Percentiles rank a stretch among this genome's conserved stretches.
Conservation (phyloP, 1,140 invertebrate species). For the Drosophila nigrodunni region DNA sequence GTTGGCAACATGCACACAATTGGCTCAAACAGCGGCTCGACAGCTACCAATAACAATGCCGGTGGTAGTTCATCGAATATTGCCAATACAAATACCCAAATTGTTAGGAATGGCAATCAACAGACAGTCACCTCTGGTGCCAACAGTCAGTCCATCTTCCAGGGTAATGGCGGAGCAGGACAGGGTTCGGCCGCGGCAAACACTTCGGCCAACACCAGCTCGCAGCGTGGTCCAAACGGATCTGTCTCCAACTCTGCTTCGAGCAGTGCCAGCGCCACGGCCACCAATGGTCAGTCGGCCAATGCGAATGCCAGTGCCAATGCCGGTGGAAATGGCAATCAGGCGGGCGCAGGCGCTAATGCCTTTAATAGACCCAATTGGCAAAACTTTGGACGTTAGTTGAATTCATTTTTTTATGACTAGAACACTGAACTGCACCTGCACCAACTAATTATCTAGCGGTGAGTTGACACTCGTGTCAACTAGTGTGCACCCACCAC, state of each 20-base stretch:
- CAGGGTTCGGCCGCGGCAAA: constrained; percentile 63
- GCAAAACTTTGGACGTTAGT: constrained; percentile 57
- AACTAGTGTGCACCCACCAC: no score
- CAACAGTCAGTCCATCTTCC: constrained; percentile 78
- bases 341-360: constrained; percentile 1
- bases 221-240: constrained; percentile 61
- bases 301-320: constrained; percentile 66
- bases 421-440: no score
- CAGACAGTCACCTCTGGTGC: constrained; percentile 60
- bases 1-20: constrained; percentile 54
- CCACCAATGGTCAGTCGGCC: constrained; percentile 54
- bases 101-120: constrained; percentile 53
- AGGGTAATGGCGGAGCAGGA: constrained; percentile 69
- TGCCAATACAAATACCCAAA: constrained; percentile 72
- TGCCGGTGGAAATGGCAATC: constrained; percentile 48
- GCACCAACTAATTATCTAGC: no score
- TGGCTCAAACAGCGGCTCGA: constrained; percentile 67
- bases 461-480: no score
- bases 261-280: constrained; percentile 61
- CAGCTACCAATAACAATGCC: constrained; percentile 68
- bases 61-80: constrained; percentile 67
- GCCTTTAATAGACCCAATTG: constrained; percentile 41
- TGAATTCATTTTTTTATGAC: not conserved
- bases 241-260: constrained; percentile 67
- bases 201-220: constrained; percentile 66